These are phyloP conservation scores for Capreolus pygargus DNA, from an alignment of 2,113 vertebrate genomes.

Conservation along the genomic window DNA sequence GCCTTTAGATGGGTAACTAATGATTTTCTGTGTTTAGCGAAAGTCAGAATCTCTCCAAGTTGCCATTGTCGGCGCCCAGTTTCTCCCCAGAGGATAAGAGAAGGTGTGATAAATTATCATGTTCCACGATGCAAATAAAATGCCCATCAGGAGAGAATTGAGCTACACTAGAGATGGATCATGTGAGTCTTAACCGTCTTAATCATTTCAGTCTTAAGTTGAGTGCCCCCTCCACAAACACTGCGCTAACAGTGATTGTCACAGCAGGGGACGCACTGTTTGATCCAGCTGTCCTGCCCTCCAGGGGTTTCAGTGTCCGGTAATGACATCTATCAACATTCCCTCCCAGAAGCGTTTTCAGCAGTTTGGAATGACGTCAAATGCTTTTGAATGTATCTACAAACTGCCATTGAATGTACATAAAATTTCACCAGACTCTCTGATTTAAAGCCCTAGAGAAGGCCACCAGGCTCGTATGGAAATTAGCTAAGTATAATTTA, in stretches of 20 bases:
- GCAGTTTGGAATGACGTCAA: slow-evolving; percentile 66
- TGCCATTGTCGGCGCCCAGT: slow-evolving; percentile 78
- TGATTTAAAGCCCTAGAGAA: slow-evolving; percentile 71
- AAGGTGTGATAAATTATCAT: slow-evolving; percentile 80
- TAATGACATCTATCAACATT: neutral
- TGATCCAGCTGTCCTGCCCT: neutral
- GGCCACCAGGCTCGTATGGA: slow-evolving; percentile 68
- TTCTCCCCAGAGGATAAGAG: slow-evolving; percentile 76
- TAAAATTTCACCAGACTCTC: slow-evolving; percentile 65
- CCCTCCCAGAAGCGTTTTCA: slow-evolving; percentile 64
- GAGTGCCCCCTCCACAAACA: neutral
- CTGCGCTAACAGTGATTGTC: neutral
- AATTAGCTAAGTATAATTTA: slow-evolving; percentile 72
- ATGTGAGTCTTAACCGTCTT: slow-evolving; percentile 62
- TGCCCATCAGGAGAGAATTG: slow-evolving; percentile 64
- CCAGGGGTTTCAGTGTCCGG: neutral
- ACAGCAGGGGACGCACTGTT: neutral
- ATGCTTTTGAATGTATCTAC: slow-evolving; percentile 68
- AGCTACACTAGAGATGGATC: slow-evolving; percentile 71
- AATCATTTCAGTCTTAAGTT: slow-evolving; percentile 60
- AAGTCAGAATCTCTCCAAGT: slow-evolving; percentile 83
- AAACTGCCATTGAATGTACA: slow-evolving; percentile 72
- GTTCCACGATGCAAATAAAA: slow-evolving; percentile 75
- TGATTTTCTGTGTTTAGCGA: slow-evolving; percentile 83
- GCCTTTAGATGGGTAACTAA: slow-evolving; percentile 84